phyloP scores from a whole-genome alignment of 2,888 invertebrate genomes.

The Polia nebulosa region DNA sequence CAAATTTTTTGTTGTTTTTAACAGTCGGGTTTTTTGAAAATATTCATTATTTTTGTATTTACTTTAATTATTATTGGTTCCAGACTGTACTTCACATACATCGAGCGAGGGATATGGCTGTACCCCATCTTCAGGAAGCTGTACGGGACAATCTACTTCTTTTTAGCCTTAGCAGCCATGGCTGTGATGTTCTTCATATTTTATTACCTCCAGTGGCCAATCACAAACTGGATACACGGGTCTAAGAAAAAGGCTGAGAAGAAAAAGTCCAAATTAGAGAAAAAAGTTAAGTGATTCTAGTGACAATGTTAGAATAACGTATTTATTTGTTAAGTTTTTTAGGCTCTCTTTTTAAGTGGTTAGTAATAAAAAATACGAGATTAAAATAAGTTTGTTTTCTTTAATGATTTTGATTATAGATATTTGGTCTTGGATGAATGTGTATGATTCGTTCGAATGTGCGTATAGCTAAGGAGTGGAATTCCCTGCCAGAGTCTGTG shows the following conservation, averaged over 20 bases:
- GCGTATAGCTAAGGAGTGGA: no score
- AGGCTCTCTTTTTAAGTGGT: background rate
- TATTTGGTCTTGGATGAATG: no score
- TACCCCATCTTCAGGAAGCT: slow-evolving; percentile 78
- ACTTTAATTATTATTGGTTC: slow-evolving; percentile 62
- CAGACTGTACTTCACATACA: slow-evolving; percentile 82
- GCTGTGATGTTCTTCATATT: slow-evolving; percentile 55
- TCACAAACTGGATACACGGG: slow-evolving; percentile 70
- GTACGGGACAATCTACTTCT: slow-evolving; percentile 76
- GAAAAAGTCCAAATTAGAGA: slow-evolving; percentile 44
- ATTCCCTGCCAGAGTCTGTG: no score
- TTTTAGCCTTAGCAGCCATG: slow-evolving; percentile 59
- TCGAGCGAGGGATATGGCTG: slow-evolving; percentile 77
- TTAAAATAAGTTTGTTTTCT: background rate
- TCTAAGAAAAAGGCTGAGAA: slow-evolving; percentile 36
- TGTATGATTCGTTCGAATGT: no score
- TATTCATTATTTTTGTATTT: no score
- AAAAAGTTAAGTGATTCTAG: slow-evolving; percentile 46
- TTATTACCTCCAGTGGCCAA: slow-evolving; percentile 79
- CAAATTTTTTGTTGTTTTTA: no score
- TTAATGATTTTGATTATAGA: background rate
- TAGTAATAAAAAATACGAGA: background rate
- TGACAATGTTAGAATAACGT: background rate
- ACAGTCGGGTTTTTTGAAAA: no score
- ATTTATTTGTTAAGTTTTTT: slow-evolving; percentile 10